These are phyloP conservation scores for Eulimnadia texana DNA, from an alignment of 1,140 invertebrate genomes.

Conservation along the genomic window DNA sequence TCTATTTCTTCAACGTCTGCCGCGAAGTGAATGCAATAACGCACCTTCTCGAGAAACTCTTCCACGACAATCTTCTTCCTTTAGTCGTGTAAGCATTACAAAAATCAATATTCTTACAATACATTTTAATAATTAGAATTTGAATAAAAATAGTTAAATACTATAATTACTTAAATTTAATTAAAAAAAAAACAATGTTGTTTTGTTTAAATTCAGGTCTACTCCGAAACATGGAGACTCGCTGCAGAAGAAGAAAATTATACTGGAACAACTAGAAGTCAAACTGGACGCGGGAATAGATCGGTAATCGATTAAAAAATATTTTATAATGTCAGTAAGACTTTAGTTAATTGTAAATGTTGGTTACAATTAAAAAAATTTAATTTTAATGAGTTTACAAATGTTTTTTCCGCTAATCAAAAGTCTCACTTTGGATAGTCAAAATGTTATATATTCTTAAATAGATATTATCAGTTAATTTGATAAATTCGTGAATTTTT, in stretches of 20 bases:
- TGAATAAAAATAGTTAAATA: too few species aligned
- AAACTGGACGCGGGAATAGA: constrained; percentile 85
- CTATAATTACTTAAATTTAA: constrained; percentile 15
- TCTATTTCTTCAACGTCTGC: constrained; percentile 89
- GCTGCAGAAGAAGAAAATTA: constrained; percentile 67
- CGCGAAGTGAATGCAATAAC: constrained; percentile 90
- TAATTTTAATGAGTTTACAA: background rate
- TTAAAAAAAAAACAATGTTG: background rate
- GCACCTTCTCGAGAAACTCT: constrained; percentile 89
- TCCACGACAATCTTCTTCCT: constrained; percentile 75
- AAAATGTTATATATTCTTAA: too few species aligned
- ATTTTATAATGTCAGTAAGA: background rate
- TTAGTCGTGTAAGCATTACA: constrained; percentile 56
- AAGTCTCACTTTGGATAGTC: background rate
- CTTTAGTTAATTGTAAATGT: too few species aligned
- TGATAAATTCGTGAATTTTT: background rate
- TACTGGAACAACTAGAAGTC: constrained; percentile 75
- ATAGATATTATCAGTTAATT: too few species aligned
- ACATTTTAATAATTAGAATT: constrained; percentile 15
- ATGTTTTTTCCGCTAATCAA: background rate
- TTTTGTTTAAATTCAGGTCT: constrained; percentile 40
- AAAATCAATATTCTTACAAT: background rate
- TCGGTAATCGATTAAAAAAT: constrained; percentile 27
- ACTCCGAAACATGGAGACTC: constrained; percentile 77
- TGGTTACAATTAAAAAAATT: constrained; percentile 1